phyloP scores from a whole-genome alignment of 2,888 invertebrate genomes.

The Lepidochrysops patricia region DNA sequence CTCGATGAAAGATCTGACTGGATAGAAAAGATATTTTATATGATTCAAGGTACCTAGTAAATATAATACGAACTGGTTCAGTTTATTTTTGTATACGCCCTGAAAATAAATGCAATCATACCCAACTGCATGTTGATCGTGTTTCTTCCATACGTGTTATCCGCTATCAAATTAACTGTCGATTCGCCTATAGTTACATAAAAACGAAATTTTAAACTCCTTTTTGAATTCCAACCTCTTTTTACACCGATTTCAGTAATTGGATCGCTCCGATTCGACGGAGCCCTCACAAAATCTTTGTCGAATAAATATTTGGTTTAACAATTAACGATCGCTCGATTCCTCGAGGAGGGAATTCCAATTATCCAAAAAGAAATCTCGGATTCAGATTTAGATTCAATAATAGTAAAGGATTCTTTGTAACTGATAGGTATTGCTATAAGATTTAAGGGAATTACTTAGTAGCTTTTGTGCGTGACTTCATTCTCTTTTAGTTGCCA shows the following conservation, averaged over 20 bases:
- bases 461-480: background rate
- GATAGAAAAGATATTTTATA: background rate
- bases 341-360: background rate
- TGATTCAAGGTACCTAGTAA: no score
- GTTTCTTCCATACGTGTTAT: background rate
- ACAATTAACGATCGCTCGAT: background rate
- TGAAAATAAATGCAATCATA: background rate
- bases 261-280: background rate
- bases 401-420: background rate
- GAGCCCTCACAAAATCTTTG: constrained; percentile 3
- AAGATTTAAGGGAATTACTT: background rate
- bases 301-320: background rate
- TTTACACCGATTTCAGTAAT: background rate
- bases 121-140: background rate
- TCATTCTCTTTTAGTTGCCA: background rate
- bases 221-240: background rate
- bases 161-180: background rate
- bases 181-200: background rate
- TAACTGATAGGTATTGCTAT: background rate
- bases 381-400: background rate
- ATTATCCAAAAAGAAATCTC: background rate
- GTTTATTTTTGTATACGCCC: background rate
- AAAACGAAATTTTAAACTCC: background rate
- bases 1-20: background rate
- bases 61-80: background rate